phyloP scores from a whole-genome alignment of 2,113 vertebrate genomes.

The Cranoglanis bouderius region DNA sequence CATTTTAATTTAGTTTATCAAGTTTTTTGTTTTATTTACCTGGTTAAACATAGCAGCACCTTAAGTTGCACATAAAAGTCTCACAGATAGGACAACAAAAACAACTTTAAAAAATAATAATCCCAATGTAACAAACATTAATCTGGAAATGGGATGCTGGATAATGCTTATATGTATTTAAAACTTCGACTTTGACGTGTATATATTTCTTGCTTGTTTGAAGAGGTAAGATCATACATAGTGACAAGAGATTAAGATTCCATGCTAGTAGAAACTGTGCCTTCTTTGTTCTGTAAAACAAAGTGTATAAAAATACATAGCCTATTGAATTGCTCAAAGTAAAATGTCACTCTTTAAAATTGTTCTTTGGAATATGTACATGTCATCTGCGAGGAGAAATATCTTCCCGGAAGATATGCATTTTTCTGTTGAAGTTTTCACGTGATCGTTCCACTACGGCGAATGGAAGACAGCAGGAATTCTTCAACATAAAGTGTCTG shows the following conservation, averaged over 20 bases:
- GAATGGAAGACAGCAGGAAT: slow-evolving; percentile 48
- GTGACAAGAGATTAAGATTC: slow-evolving; percentile 37
- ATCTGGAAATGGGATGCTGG: slow-evolving; percentile 28
- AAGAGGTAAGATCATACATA: slow-evolving; percentile 39
- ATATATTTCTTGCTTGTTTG: slow-evolving; percentile 40
- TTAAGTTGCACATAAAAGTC: slow-evolving; percentile 50
- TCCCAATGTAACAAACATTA: slow-evolving; percentile 26
- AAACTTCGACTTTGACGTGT: slow-evolving; percentile 36
- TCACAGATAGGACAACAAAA: slow-evolving; percentile 39
- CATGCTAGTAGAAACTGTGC: slow-evolving; percentile 35
- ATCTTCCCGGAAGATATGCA: slow-evolving; percentile 56
- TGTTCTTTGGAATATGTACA: slow-evolving; percentile 49
- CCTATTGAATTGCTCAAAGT: slow-evolving; percentile 35
- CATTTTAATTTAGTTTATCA: slow-evolving; percentile 23
- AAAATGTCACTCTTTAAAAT: slow-evolving; percentile 31
- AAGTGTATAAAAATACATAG: slow-evolving; percentile 47
- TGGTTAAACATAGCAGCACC: slow-evolving; percentile 61
- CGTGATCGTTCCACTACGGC: slow-evolving; percentile 10
- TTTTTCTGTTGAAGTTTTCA: slow-evolving; percentile 43
- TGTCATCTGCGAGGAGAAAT: slow-evolving; percentile 40
- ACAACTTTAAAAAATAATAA: slow-evolving; percentile 30
- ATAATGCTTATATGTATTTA: slow-evolving; percentile 37
- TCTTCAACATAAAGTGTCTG: slow-evolving; percentile 50
- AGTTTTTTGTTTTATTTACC: slow-evolving; percentile 51
- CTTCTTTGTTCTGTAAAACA: slow-evolving; percentile 44